These are phyloP conservation scores for Dione juno DNA, from an alignment of 2,888 invertebrate species.

Conservation along the genomic window DNA sequence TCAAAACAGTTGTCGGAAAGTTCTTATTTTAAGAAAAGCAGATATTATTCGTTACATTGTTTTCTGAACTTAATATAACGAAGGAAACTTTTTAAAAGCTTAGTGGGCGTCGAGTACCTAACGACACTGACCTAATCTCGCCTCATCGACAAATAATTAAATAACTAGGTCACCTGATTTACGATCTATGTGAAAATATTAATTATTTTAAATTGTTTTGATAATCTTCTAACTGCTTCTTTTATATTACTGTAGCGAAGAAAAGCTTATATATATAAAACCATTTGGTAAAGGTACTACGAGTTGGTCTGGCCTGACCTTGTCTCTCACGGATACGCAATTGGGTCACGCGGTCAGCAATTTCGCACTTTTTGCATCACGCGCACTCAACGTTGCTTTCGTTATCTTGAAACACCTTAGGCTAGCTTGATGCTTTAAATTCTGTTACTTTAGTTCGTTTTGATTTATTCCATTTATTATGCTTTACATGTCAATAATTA, in stretches of 20 bases:
- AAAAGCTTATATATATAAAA: neutral
- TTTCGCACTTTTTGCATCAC: constrained; percentile 51
- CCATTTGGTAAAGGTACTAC: neutral
- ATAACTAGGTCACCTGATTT: constrained; percentile 72
- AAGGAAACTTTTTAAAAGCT: constrained; percentile 16
- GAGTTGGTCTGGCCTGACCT: constrained; percentile 58
- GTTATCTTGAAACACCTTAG: constrained; percentile 22
- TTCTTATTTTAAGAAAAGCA: neutral
- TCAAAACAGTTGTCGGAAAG: neutral
- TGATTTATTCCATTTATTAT: no score
- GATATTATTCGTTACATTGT: constrained; percentile 2
- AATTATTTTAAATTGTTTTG: neutral
- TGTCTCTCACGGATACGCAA: constrained; percentile 72
- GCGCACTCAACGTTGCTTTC: constrained; percentile 23
- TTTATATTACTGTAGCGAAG: neutral
- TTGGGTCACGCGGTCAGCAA: constrained; percentile 72
- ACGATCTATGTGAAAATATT: constrained; percentile 34
- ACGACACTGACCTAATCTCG: constrained; percentile 63
- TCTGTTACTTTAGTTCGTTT: neutral
- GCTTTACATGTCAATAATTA: no score
- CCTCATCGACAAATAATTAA: constrained; percentile 69
- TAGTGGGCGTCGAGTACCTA: constrained; percentile 12
- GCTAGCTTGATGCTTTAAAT: neutral
- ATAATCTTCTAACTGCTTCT: neutral
- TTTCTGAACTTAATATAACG: neutral